A percentile compares a stretch with the other conserved stretches of the same genome.
Conservation (phyloP, 2,113 vertebrate genomes). For the Agapornis roseicollis region DNA sequence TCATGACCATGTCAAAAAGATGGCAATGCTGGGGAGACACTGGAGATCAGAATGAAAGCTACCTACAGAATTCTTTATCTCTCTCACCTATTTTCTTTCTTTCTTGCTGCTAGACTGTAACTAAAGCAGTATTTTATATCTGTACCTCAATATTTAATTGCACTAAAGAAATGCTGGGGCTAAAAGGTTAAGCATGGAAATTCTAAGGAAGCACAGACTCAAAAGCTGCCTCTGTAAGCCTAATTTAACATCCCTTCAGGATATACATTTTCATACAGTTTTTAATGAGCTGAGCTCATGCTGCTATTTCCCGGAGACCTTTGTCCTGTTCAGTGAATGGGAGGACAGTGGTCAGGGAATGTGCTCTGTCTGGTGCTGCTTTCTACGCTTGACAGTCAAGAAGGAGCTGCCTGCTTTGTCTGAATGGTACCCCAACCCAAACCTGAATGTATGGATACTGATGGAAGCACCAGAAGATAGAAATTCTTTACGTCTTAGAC, state of each 20-base stretch:
- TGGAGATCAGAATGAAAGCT: conserved; percentile 17
- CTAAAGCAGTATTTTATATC: neutral
- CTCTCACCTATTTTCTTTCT: conserved; percentile 1
- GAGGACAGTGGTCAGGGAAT: conserved; percentile 12
- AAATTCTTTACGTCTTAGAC: neutral
- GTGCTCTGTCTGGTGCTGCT: neutral
- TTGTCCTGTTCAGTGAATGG: conserved; percentile 11
- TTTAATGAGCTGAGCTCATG: conserved; percentile 56
- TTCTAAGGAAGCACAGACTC: conserved; percentile 37
- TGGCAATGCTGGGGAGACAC: neutral
- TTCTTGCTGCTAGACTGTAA: neutral
- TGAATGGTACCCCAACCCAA: accelerated
- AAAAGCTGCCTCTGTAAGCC: conserved; percentile 15
- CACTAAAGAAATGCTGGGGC: conserved; percentile 18
- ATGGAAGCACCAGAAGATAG: neutral
- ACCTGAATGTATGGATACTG: accelerated
- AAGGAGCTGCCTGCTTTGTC: neutral
- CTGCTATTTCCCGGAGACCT: conserved; percentile 29
- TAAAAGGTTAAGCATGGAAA: conserved; percentile 39
- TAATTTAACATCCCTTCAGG: conserved; percentile 58
- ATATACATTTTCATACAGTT: conserved; percentile 29
- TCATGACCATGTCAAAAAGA: neutral
- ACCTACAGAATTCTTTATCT: neutral
- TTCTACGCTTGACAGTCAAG: neutral
- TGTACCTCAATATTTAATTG: neutral